Evolutionary conservation across 2,888 invertebrate genomes (phyloP).

Genomic region (Nineta flava): DNA sequence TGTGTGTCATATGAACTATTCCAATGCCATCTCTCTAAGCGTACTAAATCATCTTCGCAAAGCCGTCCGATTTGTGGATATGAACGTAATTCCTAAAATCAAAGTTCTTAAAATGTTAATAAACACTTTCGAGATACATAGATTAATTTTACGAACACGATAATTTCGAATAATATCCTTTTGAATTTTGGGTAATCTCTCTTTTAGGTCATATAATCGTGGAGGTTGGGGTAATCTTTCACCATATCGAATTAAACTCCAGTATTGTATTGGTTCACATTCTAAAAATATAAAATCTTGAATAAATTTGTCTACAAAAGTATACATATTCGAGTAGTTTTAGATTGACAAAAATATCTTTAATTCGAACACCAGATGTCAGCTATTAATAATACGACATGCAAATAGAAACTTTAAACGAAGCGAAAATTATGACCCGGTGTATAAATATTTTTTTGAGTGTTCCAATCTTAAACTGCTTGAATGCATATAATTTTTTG

Average conservation of each 20-base stretch:
- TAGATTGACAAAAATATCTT: too few relatives aligned
- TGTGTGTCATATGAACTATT: constrained; percentile 18
- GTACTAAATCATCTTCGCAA: constrained; percentile 49
- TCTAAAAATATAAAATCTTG: constrained; percentile 29
- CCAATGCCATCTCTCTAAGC: constrained; percentile 50
- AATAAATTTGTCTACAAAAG: too few relatives aligned
- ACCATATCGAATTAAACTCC: constrained; percentile 56
- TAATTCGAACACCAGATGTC: too few relatives aligned
- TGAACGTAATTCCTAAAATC: constrained; percentile 10
- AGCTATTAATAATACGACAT: too few relatives aligned
- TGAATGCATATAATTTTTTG: not conserved
- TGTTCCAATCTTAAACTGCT: too few relatives aligned
- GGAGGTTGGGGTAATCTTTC: constrained; percentile 43
- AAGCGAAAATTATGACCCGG: too few relatives aligned
- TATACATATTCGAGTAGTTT: too few relatives aligned
- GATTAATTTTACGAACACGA: constrained; percentile 21
- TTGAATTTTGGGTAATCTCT: constrained; percentile 36
- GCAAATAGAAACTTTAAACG: too few relatives aligned
- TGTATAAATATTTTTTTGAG: too few relatives aligned
- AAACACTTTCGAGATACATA: too few relatives aligned
- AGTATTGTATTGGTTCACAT: constrained; percentile 54
- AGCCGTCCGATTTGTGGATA: constrained; percentile 33
- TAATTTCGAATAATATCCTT: constrained; percentile 50
- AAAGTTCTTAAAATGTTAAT: too few relatives aligned
- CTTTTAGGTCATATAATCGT: constrained; percentile 35